Percentiles rank a stretch among this genome's conserved stretches.
phyloP scores from a whole-genome alignment of 2,888 invertebrate species.

The Dryobota labecula region DNA sequence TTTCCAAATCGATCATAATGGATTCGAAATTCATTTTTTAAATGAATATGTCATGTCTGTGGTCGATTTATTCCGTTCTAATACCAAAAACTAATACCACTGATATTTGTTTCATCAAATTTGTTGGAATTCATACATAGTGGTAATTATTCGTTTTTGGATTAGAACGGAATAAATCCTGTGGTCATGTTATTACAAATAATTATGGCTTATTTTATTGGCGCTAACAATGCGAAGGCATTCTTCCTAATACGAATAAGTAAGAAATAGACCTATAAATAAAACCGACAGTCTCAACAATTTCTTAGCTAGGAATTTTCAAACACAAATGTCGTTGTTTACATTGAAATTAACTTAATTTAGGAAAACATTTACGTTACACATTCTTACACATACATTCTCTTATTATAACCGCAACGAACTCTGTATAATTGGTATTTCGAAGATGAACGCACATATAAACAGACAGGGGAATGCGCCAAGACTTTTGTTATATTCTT shows the following conservation, averaged over 20 bases:
- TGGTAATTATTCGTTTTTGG: too few species aligned
- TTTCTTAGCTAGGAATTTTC: constrained; percentile 26
- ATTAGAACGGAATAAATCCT: too few species aligned
- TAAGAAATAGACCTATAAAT: constrained; percentile 4
- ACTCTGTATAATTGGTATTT: constrained; percentile 51
- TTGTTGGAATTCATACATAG: too few species aligned
- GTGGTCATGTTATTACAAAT: neutral
- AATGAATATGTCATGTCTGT: too few species aligned
- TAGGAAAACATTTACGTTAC: constrained; percentile 48
- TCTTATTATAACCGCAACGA: constrained; percentile 52
- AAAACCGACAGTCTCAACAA: constrained; percentile 15
- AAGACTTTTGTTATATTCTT: constrained; percentile 49
- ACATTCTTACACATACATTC: constrained; percentile 33
- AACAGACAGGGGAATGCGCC: constrained; percentile 49
- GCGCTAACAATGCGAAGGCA: neutral
- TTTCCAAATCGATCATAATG: neutral
- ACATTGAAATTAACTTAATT: constrained; percentile 53
- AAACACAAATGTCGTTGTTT: constrained; percentile 35
- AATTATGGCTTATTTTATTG: neutral
- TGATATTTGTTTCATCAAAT: too few species aligned
- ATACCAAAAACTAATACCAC: too few species aligned
- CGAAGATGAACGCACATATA: constrained; percentile 51
- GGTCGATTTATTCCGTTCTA: too few species aligned
- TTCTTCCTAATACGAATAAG: constrained; percentile 3
- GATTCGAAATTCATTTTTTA: neutral